Percentiles rank a stretch among this genome's conserved stretches.
These are phyloP conservation scores for Lymantria monacha DNA, from an alignment of 2,888 invertebrate genomes.

Conservation along the genomic window DNA sequence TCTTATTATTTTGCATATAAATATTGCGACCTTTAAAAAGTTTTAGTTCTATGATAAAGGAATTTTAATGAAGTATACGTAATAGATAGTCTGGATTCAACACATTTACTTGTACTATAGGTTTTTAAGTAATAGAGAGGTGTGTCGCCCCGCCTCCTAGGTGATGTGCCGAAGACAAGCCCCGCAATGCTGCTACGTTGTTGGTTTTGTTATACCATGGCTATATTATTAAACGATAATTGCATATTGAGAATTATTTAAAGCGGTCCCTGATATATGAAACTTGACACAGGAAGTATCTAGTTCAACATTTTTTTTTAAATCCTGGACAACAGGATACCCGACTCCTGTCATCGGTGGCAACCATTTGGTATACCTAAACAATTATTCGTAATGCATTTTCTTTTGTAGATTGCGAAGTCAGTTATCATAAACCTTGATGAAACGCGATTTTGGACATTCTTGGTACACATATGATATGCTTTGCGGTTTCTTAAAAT, in stretches of 20 bases:
- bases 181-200: conserved; percentile 41
- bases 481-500: conserved; percentile 28
- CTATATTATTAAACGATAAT: conserved; percentile 25
- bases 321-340: too few relatives aligned
- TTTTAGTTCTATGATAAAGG: conserved; percentile 17
- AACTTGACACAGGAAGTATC: neutral
- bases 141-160: conserved; percentile 69
- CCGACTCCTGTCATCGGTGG: too few relatives aligned
- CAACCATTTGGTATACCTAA: neutral
- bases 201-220: conserved; percentile 35
- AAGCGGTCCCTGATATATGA: neutral
- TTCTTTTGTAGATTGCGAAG: conserved; percentile 23
- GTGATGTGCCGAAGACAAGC: conserved; percentile 58
- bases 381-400: neutral
- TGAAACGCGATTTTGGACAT: too few relatives aligned
- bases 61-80: conserved; percentile 43
- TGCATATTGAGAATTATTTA: conserved; percentile 12
- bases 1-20: too few relatives aligned
- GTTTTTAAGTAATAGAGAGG: conserved; percentile 67
- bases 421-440: neutral
- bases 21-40: neutral
- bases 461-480: conserved; percentile 33
- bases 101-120: conserved; percentile 31
- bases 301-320: too few relatives aligned
- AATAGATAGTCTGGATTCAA: conserved; percentile 26